Conservation (phyloP, 2,888 invertebrate genomes). For the Aplocera efformata region DNA sequence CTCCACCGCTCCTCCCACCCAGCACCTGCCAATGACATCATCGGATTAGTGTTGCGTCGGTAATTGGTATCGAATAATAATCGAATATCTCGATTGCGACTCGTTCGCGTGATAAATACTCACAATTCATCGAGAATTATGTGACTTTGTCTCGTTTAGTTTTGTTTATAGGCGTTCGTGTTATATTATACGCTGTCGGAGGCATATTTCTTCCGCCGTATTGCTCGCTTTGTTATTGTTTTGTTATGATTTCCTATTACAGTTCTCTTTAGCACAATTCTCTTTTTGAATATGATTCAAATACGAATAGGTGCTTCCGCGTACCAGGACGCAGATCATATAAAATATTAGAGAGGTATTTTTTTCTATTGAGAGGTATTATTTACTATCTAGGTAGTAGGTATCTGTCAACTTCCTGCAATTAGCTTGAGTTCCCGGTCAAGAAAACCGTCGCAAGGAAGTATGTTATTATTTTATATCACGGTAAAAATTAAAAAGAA, state of each 20-base stretch:
- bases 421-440: too few relatives aligned
- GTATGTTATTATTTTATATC: too few relatives aligned
- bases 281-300: too few relatives aligned
- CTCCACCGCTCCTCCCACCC: constrained; percentile 38
- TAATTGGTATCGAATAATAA: constrained; percentile 39
- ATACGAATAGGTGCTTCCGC: too few relatives aligned
- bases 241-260: constrained; percentile 10
- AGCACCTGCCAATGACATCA: constrained; percentile 49
- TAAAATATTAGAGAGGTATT: too few relatives aligned
- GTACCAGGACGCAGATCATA: too few relatives aligned
- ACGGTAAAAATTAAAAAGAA: too few relatives aligned
- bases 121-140: constrained; percentile 70
- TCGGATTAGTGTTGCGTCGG: constrained; percentile 46
- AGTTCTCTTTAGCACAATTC: not conserved
- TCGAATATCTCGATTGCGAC: constrained; percentile 47
- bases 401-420: too few relatives aligned
- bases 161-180: constrained; percentile 67
- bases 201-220: constrained; percentile 40
- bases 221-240: constrained; percentile 38
- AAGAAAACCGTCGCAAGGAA: too few relatives aligned
- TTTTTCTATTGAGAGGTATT: too few relatives aligned
- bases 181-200: constrained; percentile 44
- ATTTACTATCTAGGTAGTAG: too few relatives aligned
- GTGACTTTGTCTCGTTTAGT: constrained; percentile 64
- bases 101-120: constrained; percentile 64